Evolutionary conservation across 2,888 invertebrate species (phyloP).

Genomic region (Himalopsyche anomala): DNA sequence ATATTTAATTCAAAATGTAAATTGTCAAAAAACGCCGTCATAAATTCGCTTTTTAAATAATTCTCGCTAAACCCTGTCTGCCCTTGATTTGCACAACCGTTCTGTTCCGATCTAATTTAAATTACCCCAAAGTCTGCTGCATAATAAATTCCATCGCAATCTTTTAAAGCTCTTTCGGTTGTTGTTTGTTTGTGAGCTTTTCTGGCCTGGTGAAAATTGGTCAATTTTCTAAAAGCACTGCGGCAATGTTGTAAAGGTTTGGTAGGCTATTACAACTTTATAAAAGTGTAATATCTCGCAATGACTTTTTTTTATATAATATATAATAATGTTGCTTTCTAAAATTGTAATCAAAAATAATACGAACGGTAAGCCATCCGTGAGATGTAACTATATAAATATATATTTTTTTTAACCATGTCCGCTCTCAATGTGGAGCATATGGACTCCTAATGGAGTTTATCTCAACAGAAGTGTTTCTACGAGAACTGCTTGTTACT

Average conservation of each 20-base stretch:
- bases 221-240: not conserved
- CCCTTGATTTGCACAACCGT: constrained; percentile 14
- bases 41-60: not conserved
- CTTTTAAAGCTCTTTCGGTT: constrained; percentile 9
- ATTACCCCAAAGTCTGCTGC: constrained; percentile 2
- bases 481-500: too few relatives aligned
- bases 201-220: constrained; percentile 26
- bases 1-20: constrained; percentile 34
- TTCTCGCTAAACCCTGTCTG: not conserved
- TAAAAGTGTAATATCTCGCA: not conserved
- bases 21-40: not conserved
- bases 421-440: too few relatives aligned
- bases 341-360: too few relatives aligned
- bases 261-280: not conserved
- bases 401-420: too few relatives aligned
- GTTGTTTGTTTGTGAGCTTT: constrained; percentile 26
- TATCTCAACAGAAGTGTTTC: too few relatives aligned
- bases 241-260: not conserved
- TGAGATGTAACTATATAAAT: not conserved
- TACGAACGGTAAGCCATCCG: not conserved
- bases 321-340: too few relatives aligned
- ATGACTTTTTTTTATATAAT: not conserved
- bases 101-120: constrained; percentile 11
- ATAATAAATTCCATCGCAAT: not conserved
- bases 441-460: too few relatives aligned